These are phyloP conservation scores for Crocallis elinguaria DNA, from an alignment of 2,888 invertebrate species.

Conservation along the genomic window DNA sequence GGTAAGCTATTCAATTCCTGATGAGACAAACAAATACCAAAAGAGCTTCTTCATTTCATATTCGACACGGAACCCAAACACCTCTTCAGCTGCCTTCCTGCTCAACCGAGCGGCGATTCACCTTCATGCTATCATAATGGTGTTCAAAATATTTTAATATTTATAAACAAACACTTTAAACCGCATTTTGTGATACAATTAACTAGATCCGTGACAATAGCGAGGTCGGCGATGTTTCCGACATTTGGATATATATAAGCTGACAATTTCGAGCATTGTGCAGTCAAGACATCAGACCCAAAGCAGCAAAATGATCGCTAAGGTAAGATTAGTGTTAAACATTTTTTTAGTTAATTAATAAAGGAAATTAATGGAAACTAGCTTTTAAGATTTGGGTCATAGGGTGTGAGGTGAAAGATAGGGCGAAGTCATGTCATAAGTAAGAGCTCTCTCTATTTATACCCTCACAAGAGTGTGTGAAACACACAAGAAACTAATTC, in stretches of 20 bases:
- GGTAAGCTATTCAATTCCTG: too few species aligned
- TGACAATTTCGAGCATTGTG: slow-evolving; percentile 49
- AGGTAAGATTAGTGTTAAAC: slow-evolving; percentile 51
- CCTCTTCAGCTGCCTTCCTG: slow-evolving; percentile 29
- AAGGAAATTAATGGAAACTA: too few species aligned
- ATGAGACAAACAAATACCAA: neutral
- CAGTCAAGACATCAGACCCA: slow-evolving; percentile 56
- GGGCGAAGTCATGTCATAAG: too few species aligned
- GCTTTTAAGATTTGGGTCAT: too few species aligned
- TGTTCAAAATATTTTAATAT: slow-evolving; percentile 47
- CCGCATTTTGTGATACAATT: slow-evolving; percentile 50
- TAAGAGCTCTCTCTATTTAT: too few species aligned
- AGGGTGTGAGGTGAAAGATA: too few species aligned
- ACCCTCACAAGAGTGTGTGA: too few species aligned
- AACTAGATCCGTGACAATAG: slow-evolving; percentile 61
- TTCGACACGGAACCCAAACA: slow-evolving; percentile 27
- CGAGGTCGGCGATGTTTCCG: slow-evolving; percentile 62
- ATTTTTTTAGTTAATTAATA: too few species aligned
- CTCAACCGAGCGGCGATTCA: slow-evolving; percentile 40
- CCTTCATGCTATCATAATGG: slow-evolving; percentile 47
- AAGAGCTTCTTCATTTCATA: neutral
- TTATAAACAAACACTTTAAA: slow-evolving; percentile 49
- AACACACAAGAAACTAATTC: too few species aligned
- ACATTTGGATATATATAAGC: slow-evolving; percentile 63
- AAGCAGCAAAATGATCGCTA: slow-evolving; percentile 64